Evolutionary conservation across 2,888 invertebrate species (phyloP), one percentile per base, ranked within the genome.

Genomic region (Drosophila ustulata): DNA sequence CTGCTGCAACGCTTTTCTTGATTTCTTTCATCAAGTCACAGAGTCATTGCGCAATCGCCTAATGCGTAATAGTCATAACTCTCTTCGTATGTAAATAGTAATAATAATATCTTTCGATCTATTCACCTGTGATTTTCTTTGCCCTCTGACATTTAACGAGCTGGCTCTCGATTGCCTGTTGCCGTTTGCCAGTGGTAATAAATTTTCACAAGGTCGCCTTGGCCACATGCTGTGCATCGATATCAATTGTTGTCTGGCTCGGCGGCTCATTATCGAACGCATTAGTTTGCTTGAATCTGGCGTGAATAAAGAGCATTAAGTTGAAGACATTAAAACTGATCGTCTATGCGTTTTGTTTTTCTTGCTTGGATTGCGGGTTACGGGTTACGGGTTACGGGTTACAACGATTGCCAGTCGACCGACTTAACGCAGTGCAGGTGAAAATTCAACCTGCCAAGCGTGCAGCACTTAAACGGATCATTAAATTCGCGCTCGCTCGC

Each of bases 1-100:
- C 45, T 41, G 13, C 13, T 82, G 86, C 82, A 83, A 64, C 56
- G 81, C 67, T 79, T 86, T 80, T 80, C 62, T 66, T 66, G 66
- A 71, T 75, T 78, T 71, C 71, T 68, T 75, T 71, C 13, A 25
- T 71, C 26, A 25, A 71, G 65, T 69, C 63, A 59, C 43, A 64
- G 53, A 53, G 68, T 61, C 45, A 62, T 84, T 77, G 76, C 72
- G 82, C 64, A 77, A 72, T 49, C 9, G 47, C 6, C 30, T 13
- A 70, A 66, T 59, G 34, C 57, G 9, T 53, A 61, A 23, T 46
- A 41, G n/a, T 25, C 30, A 39, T 18, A 69, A 45, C 57, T 75
- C 65, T 69, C 65, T 59, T 45, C 6, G 43, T 55, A 71, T 67
- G 63, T 51, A 56, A 56, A 61, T 18, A 18, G 2, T 18, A 18